Evolutionary conservation across 1,140 invertebrate species (phyloP).

Genomic region (Hylaeus anthracinus): DNA sequence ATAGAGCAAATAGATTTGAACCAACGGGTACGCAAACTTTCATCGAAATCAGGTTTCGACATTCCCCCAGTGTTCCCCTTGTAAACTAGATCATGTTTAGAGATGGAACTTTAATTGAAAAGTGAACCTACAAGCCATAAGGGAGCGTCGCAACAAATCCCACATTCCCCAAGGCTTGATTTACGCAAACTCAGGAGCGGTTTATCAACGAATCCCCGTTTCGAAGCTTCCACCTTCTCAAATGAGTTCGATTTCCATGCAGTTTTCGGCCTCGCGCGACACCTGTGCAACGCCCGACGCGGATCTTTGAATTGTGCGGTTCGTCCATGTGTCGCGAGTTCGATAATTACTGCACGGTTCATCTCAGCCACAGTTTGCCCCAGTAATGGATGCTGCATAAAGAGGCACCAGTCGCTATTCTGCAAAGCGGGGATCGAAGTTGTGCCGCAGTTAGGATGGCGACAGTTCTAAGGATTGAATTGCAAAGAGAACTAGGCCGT

Average conservation of each 20-base stretch:
- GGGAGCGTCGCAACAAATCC: background rate
- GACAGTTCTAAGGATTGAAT: conserved; percentile 49
- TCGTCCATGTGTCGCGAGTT: conserved; percentile 14
- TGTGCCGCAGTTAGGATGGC: conserved; percentile 25
- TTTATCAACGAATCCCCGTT: no score
- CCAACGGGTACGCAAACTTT: no score
- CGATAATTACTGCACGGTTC: conserved; percentile 53
- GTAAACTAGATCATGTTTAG: no score
- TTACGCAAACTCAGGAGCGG: background rate
- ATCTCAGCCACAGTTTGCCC: conserved; percentile 46
- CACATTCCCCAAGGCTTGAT: background rate
- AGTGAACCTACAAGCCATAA: background rate
- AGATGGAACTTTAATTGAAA: conserved; percentile 7
- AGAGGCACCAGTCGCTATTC: conserved; percentile 25
- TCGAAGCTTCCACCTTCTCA: no score
- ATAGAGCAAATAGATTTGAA: no score
- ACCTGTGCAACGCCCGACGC: conserved; percentile 4
- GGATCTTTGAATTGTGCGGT: no score
- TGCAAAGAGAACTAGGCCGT: conserved; percentile 51
- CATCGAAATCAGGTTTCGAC: no score
- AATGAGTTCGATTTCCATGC: background rate
- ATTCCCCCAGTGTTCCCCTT: no score
- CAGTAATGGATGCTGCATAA: conserved; percentile 54
- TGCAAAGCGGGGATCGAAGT: conserved; percentile 46
- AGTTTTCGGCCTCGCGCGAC: conserved; percentile 17